Base-by-base conservation (phyloP, 2,888 invertebrate genomes). In the Mactromeris polynyma region DNA sequence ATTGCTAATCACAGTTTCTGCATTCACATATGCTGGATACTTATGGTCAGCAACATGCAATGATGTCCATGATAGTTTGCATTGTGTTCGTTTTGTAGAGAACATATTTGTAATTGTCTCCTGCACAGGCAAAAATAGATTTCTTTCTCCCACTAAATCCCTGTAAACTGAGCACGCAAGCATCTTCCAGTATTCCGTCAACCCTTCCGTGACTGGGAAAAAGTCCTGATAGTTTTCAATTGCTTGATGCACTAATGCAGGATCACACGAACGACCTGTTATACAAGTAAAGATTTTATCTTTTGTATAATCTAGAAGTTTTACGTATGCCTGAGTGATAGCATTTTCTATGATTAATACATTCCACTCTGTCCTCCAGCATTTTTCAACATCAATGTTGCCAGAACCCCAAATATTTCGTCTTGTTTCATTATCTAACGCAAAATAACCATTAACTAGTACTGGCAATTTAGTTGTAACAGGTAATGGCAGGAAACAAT, bases 281-380 rank as follows among this genome's bases (percentile, higher is more conserved):
- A 85, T 19, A 0, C 84, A 26, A n/a, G 38, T 36, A 17, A 78
- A 77, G 36, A 87, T 31, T 21, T 36, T 51, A 7, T 42, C 26
- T 81, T 91, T 93, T n/a, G 92, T 36, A 6, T 54, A 33, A 11
- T 89, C 69, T n/a, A 94, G 40, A 3, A 92, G 88, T 31, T 73
- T 81, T 19, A 95, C 88, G 85, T 96, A 96, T 0, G 94, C 93
- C 21, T 94, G 94, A 6, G 94, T 93, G 40, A 96, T 93, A 21
- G 95, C 93, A n/a, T 94, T 78, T 36, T 87, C 54, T 21, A 96
- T 79, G 19, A 96, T 77, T 21, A 89, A 78, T 36, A 89, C 85
- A 91, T 96, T 96, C 96, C 96, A 96, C 21, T 93, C 93, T 3
- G 94, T 92, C 80, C 94, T 94, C 33, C 90, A 90, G 46, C 94